phyloP scores from a whole-genome alignment of 2,113 vertebrate species.

The Sigmodon hispidus region DNA sequence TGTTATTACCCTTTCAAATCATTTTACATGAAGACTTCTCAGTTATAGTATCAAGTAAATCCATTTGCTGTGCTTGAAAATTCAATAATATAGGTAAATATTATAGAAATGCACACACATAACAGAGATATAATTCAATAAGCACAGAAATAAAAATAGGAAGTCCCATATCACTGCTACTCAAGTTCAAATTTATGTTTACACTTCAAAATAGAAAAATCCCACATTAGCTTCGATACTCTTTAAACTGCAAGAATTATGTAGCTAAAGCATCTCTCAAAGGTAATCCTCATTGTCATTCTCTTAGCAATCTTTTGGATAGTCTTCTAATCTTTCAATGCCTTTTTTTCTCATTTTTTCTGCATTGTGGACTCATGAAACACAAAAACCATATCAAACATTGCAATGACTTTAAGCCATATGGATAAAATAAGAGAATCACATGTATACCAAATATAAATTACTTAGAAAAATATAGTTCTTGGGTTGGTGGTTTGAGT shows the following conservation, averaged over 20 bases:
- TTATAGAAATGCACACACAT: not conserved
- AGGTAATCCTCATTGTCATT: not conserved
- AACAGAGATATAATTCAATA: not conserved
- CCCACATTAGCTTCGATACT: not conserved
- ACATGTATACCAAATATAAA: not conserved
- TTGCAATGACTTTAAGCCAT: not conserved
- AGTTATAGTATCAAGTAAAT: not conserved
- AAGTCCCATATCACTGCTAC: not conserved
- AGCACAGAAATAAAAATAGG: not conserved
- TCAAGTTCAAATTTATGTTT: not conserved
- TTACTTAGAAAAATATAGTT: not conserved
- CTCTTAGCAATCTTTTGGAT: not conserved
- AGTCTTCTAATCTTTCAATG: not conserved
- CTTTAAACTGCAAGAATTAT: not conserved
- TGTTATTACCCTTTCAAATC: not conserved
- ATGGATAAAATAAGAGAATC: not conserved
- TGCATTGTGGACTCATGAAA: not conserved
- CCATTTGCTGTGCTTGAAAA: not conserved
- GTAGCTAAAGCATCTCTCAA: not conserved
- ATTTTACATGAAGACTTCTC: not conserved
- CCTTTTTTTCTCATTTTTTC: not conserved
- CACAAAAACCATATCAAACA: not conserved
- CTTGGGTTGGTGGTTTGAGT: not conserved
- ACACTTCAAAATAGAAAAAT: not conserved
- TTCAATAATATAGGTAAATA: not conserved